A percentile compares a stretch with the other conserved stretches of the same genome.
These are phyloP conservation scores for Florisuga fusca DNA, from an alignment of 2,797 vertebrate genomes.

Conservation along the genomic window DNA sequence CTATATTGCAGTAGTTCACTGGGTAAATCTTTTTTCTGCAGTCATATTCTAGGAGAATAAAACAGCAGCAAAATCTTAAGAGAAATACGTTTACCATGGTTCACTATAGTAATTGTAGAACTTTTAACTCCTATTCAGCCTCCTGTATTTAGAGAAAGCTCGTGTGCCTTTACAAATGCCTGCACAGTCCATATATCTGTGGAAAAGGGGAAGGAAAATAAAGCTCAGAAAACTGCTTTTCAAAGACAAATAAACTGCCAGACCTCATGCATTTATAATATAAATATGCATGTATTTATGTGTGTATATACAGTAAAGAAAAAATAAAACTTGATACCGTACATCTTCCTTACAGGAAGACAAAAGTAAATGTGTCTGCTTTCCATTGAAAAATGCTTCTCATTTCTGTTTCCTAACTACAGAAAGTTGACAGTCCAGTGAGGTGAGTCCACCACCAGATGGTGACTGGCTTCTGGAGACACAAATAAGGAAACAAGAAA, in stretches of 20 bases:
- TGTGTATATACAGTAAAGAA: background rate
- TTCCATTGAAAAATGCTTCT: background rate
- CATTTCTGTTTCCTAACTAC: background rate
- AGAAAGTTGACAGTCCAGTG: background rate
- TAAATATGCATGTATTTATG: too few species aligned
- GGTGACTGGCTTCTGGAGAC: background rate
- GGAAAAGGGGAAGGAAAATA: background rate
- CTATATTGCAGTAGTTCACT: background rate
- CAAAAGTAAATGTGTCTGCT: background rate
- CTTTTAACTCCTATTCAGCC: background rate
- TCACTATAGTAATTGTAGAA: background rate
- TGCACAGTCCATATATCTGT: background rate
- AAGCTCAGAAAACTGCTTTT: background rate
- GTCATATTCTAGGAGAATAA: background rate
- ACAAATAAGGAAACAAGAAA: background rate
- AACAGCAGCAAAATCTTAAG: background rate
- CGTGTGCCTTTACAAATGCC: accelerated
- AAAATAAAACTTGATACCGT: too few species aligned
- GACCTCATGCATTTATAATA: background rate
- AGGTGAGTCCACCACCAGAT: background rate
- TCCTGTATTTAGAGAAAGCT: background rate
- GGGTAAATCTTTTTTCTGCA: background rate
- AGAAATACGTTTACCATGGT: background rate
- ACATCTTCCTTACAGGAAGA: background rate
- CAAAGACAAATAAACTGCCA: background rate